phyloP scores from a whole-genome alignment of 1,140 invertebrate species.

The Lepidurus arcticus region DNA sequence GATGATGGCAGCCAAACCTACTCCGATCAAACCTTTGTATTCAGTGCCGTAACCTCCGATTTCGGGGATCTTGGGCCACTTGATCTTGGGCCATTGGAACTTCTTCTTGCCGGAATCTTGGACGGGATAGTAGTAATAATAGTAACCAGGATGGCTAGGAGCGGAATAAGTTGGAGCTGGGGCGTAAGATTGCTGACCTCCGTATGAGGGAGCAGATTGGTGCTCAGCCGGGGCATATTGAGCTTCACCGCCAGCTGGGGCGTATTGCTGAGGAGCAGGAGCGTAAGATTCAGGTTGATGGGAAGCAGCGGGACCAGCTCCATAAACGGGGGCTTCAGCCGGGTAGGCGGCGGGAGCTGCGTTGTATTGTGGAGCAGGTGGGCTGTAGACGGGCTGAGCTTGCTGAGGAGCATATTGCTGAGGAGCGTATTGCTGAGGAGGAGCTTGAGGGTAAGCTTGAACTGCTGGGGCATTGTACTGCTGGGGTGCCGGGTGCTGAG shows the following conservation, averaged over 20 bases:
- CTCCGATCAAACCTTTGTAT: constrained; percentile 22
- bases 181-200: neutral
- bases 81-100: constrained; percentile 29
- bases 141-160: constrained; percentile 34
- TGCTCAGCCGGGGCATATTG: constrained; percentile 15
- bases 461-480: constrained; percentile 20
- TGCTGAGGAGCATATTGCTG: constrained; percentile 7
- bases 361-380: neutral
- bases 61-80: constrained; percentile 30
- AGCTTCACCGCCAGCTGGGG: constrained; percentile 4
- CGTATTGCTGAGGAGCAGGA: constrained; percentile 23
- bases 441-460: constrained; percentile 6
- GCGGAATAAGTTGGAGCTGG: constrained; percentile 31
- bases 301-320: constrained; percentile 23
- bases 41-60: constrained; percentile 25
- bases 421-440: constrained; percentile 27
- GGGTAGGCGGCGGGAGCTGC: constrained; percentile 26
- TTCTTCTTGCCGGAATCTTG: constrained; percentile 32
- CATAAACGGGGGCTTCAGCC: constrained; percentile 28
- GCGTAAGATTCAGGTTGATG: neutral
- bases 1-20: constrained; percentile 29
- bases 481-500: neutral
- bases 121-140: constrained; percentile 36
- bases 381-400: constrained; percentile 22
- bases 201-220: constrained; percentile 29